A percentile compares a stretch with the other conserved stretches of the same genome.
These are phyloP conservation scores for Gymnodraco acuticeps DNA, from an alignment of 2,797 vertebrate genomes.

Conservation along the genomic window DNA sequence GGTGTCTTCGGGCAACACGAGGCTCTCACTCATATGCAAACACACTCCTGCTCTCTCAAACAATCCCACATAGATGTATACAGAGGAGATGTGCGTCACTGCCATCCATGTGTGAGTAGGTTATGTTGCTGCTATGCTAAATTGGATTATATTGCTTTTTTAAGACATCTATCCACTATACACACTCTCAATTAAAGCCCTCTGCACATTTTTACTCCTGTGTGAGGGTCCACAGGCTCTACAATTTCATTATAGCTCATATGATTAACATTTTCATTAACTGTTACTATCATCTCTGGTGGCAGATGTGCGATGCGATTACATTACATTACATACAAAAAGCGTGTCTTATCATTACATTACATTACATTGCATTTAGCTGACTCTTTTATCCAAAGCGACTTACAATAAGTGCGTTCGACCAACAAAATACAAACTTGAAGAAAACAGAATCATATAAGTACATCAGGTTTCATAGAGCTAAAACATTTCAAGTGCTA, in stretches of 20 bases:
- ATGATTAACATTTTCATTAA: slow-evolving; percentile 55
- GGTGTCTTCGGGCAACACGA: slow-evolving; percentile 14
- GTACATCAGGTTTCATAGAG: too few relatives aligned
- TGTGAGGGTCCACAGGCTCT: slow-evolving; percentile 28
- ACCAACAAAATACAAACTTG: too few relatives aligned
- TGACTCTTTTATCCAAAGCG: too few relatives aligned
- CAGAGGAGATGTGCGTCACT: slow-evolving; percentile 47
- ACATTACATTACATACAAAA: slow-evolving; percentile 9
- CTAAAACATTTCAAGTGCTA: too few relatives aligned
- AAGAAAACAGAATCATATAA: too few relatives aligned
- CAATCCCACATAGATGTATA: slow-evolving; percentile 40
- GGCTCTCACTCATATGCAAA: not conserved
- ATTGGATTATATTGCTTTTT: slow-evolving; percentile 65
- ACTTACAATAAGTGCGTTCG: too few relatives aligned
- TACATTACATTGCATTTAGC: too few relatives aligned
- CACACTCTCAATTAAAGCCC: slow-evolving; percentile 38
- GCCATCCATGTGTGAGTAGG: slow-evolving; percentile 57
- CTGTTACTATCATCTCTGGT: slow-evolving; percentile 31
- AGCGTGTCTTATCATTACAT: too few relatives aligned
- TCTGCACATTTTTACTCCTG: slow-evolving; percentile 34
- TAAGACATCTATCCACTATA: slow-evolving; percentile 20
- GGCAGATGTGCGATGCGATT: slow-evolving; percentile 50
- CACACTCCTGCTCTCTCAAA: slow-evolving; percentile 20
- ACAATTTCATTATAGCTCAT: slow-evolving; percentile 41
- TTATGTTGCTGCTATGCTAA: slow-evolving; percentile 50